Evolutionary conservation across 2,797 vertebrate species (phyloP).

Genomic region (Acrossocheilus wenchowensis): DNA sequence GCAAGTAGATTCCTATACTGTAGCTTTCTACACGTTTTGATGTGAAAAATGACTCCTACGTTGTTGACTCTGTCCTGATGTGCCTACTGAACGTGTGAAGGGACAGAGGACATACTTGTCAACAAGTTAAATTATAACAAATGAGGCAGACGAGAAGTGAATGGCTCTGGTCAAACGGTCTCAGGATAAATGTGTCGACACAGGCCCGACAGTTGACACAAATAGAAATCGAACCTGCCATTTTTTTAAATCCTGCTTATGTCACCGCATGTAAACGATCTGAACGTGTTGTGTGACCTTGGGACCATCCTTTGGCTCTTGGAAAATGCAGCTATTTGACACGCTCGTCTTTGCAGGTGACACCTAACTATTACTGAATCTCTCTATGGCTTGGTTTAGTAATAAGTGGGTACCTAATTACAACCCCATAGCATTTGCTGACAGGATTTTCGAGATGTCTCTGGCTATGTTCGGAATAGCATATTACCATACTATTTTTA

Average conservation of each 20-base stretch:
- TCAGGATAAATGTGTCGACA: conserved; percentile 23
- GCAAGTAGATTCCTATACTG: conserved; percentile 1
- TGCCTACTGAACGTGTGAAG: conserved; percentile 23
- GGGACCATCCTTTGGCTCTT: conserved; percentile 16
- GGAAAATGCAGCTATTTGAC: conserved; percentile 27
- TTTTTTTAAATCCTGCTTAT: conserved; percentile 36
- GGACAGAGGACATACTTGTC: conserved; percentile 39
- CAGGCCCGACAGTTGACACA: conserved; percentile 1
- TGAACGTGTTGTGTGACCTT: conserved; percentile 39
- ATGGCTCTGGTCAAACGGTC: conserved; percentile 7
- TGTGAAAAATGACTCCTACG: conserved; percentile 27
- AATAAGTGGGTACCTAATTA: conserved; percentile 45
- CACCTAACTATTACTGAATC: conserved; percentile 38
- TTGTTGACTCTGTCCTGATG: conserved; percentile 31
- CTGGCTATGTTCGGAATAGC: conserved; percentile 28
- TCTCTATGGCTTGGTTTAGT: conserved; percentile 18
- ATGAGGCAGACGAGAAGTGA: conserved; percentile 1
- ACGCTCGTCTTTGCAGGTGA: conserved; percentile 26
- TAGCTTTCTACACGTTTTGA: not conserved
- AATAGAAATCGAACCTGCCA: conserved; percentile 37
- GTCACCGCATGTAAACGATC: not conserved
- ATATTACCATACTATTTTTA: not conserved
- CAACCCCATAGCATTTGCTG: conserved; percentile 14
- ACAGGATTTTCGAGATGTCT: conserved; percentile 7
- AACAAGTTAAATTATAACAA: conserved; percentile 49